phyloP scores from a whole-genome alignment of 2,113 vertebrate genomes.

The Heterochromis multidens region DNA sequence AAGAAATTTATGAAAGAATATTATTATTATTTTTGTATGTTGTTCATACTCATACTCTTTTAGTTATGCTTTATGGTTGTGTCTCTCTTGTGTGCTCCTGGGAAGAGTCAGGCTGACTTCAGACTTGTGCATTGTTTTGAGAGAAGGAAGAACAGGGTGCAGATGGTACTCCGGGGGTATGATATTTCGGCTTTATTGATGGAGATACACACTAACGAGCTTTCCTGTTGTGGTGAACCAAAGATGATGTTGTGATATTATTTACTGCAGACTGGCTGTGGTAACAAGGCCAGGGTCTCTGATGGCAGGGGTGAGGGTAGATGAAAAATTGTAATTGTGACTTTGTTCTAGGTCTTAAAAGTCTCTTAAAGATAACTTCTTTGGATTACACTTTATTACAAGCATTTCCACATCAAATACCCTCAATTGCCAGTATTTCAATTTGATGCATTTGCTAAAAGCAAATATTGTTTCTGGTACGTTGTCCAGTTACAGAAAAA shows the following conservation, averaged over 20 bases:
- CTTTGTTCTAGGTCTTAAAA: not conserved
- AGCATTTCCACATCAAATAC: not conserved
- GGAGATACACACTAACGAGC: not conserved
- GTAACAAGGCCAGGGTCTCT: not conserved
- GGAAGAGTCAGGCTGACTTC: not conserved
- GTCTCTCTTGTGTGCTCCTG: not conserved
- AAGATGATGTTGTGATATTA: not conserved
- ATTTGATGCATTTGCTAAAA: not conserved
- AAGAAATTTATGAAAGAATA: not conserved
- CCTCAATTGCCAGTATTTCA: not conserved
- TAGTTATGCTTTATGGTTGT: not conserved
- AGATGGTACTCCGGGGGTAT: not conserved
- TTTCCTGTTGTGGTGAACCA: not conserved
- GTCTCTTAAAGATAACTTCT: not conserved
- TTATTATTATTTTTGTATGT: not conserved
- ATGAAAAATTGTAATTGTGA: not conserved
- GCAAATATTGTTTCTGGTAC: not conserved
- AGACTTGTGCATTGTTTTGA: not conserved
- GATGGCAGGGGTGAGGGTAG: not conserved
- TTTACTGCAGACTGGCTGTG: not conserved
- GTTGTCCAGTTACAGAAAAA: not conserved
- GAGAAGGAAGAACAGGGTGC: not conserved
- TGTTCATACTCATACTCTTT: not conserved
- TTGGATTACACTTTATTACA: not conserved
- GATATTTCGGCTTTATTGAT: not conserved